Evolutionary conservation across 2,797 vertebrate genomes (phyloP), one percentile per base, ranked within the genome.

Genomic region (Muscicapa striata): DNA sequence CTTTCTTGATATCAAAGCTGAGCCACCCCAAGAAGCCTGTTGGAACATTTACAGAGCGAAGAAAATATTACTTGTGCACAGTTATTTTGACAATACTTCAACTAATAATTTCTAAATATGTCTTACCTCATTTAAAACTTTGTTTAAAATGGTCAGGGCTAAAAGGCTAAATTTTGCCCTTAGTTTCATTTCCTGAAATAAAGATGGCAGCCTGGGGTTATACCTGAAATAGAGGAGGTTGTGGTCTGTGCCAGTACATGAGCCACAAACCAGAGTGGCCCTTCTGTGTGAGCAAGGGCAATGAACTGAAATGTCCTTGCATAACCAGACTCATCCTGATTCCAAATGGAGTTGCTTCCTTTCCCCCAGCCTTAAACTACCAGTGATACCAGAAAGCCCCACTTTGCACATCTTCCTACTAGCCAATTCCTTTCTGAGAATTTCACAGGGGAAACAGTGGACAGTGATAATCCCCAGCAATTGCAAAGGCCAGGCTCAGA

Each of bases 1-100:
- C 87, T 98, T 98, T 66, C 90, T 97, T 2, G 98, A 99, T 92
- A 99, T 58, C 94, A 99, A 97, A 70, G 98, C 98, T 12, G 98
- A 98, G 84, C 98, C 98, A 46, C 98, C 98, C 98, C 98, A 99
- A 52, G 98, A 99, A 45, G 98, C 98, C 98, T 99, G 97, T 87
- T 54, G 89, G 96, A 94, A 98, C 19, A 97, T 72, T 89, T 63
- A 85, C 1, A 93, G 40, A 93, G 43, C 6, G 77, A 92, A 89
- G 45, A 85, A 46, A 91, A 58, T 22, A 34, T 41, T 78, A 91
- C 57, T 87, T 61, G 11, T 52, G 62, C 38, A 45, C 67, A 62
- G 2, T 41, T 80, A 15, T 41, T 43, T 45, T 43, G 32, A 63
- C 45, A 95, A 70, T 23, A n/a, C 15, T 79, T 94, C 36, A 63